These are phyloP conservation scores for Poecilus cupreus DNA, from an alignment of 2,888 invertebrate species.

Conservation along the genomic window DNA sequence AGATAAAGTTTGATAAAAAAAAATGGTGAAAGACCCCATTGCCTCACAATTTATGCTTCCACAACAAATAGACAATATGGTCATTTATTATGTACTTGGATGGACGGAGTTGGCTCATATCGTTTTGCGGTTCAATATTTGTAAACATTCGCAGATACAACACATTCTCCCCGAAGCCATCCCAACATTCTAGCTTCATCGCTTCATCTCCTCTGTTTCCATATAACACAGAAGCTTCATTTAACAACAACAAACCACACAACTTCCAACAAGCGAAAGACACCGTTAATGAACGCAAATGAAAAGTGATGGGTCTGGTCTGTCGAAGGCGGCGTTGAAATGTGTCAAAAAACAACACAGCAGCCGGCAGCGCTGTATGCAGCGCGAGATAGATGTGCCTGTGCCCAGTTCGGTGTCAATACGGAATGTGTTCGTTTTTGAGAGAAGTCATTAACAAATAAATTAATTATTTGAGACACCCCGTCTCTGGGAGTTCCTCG, in stretches of 20 bases:
- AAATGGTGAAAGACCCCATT: too few species aligned
- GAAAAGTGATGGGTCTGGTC: conserved; percentile 27
- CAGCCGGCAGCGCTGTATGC: not conserved
- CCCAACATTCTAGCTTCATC: too few species aligned
- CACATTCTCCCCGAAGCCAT: too few species aligned
- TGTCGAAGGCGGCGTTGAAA: conserved; percentile 13
- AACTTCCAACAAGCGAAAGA: not conserved
- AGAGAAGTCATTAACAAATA: not conserved
- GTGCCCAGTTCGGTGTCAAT: not conserved
- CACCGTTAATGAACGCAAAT: conserved; percentile 16
- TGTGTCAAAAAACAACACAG: conserved; percentile 20
- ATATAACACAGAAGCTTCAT: not conserved
- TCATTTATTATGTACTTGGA: too few species aligned
- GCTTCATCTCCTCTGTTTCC: too few species aligned
- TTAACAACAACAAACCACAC: not conserved
- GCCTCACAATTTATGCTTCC: too few species aligned
- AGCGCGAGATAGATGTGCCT: not conserved
- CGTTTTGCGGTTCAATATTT: too few species aligned
- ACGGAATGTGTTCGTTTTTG: not conserved
- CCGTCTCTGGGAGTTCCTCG: too few species aligned
- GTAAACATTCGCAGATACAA: too few species aligned
- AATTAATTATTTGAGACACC: not conserved
- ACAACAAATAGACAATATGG: too few species aligned
- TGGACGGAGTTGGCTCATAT: too few species aligned
- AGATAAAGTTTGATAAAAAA: too few species aligned